A percentile compares a stretch with the other conserved stretches of the same genome.
Conservation (phyloP, 2,888 invertebrate species). For the Cyrtodaria siliqua region DNA sequence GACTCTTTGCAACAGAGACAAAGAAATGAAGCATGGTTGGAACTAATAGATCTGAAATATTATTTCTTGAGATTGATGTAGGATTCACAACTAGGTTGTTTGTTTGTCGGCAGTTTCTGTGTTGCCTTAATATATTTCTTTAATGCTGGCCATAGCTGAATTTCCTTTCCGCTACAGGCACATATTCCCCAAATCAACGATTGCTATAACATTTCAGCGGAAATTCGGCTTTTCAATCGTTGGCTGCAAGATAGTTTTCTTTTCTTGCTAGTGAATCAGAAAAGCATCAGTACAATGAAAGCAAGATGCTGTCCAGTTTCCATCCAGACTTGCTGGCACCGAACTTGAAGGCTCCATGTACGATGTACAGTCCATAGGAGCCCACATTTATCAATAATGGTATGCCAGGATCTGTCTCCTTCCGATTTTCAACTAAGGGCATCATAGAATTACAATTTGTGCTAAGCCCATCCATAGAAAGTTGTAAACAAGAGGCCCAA, state of each 20-base stretch:
- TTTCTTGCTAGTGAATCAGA: slow-evolving; percentile 74
- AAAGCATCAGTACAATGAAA: slow-evolving; percentile 71
- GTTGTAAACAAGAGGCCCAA: too few relatives aligned
- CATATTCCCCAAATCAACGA: slow-evolving; percentile 54
- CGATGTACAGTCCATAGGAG: slow-evolving; percentile 54
- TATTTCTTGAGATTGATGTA: slow-evolving; percentile 21
- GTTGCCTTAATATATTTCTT: slow-evolving; percentile 29
- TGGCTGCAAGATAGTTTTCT: slow-evolving; percentile 64
- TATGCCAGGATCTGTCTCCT: slow-evolving; percentile 15
- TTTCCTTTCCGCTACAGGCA: slow-evolving; percentile 34
- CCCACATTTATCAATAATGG: slow-evolving; percentile 52
- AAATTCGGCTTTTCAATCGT: slow-evolving; percentile 47
- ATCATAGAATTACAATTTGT: slow-evolving; percentile 39
- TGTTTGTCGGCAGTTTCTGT: slow-evolving; percentile 9
- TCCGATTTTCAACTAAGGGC: slow-evolving; percentile 11
- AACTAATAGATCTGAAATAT: slow-evolving; percentile 18
- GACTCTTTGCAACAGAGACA: slow-evolving; percentile 24
- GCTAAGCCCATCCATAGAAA: slow-evolving; percentile 50
- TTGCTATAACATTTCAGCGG: slow-evolving; percentile 63
- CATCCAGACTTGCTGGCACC: slow-evolving; percentile 38
- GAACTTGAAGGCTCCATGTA: slow-evolving; percentile 58
- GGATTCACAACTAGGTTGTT: slow-evolving; percentile 18
- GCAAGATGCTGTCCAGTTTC: slow-evolving; percentile 66
- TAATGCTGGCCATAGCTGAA: slow-evolving; percentile 33
- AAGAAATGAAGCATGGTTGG: slow-evolving; percentile 33